Evolutionary conservation across 2,888 invertebrate species (phyloP).

Genomic region (Drosophila borealis): DNA sequence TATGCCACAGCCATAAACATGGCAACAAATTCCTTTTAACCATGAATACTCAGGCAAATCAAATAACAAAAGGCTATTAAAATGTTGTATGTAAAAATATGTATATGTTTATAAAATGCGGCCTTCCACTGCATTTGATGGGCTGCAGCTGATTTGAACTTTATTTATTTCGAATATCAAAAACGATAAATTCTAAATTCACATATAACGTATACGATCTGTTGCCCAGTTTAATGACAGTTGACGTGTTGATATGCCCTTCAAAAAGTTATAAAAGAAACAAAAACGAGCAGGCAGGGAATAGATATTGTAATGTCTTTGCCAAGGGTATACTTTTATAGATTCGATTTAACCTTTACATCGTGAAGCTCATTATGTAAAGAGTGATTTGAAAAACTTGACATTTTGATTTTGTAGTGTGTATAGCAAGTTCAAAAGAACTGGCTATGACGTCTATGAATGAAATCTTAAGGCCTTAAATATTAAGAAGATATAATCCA

Average conservation of each 20-base stretch:
- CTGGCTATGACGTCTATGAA: too few species aligned
- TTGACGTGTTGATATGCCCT: neutral
- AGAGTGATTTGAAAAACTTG: neutral
- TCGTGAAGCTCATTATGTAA: neutral
- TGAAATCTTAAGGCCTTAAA: too few species aligned
- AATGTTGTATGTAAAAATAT: conserved; percentile 1
- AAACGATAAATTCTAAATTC: neutral
- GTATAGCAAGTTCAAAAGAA: too few species aligned
- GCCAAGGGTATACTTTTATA: neutral
- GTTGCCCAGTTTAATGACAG: neutral
- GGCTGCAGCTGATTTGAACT: conserved; percentile 4
- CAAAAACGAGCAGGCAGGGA: neutral
- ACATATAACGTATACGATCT: conserved; percentile 4
- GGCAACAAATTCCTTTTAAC: conserved; percentile 1
- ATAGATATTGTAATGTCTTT: neutral
- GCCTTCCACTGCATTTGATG: conserved; percentile 9
- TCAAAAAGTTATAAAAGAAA: neutral
- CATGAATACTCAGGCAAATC: conserved; percentile 2
- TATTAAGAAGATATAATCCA: too few species aligned
- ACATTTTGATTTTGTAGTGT: too few species aligned
- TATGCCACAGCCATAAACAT: conserved; percentile 13
- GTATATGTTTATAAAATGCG: neutral
- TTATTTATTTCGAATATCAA: conserved; percentile 8
- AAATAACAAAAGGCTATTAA: conserved; percentile 13
- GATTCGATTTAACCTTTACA: too few species aligned